Evolutionary conservation across 2,888 invertebrate species (phyloP), one percentile per base, ranked within the genome.

Genomic region (Pterostichus madidus): DNA sequence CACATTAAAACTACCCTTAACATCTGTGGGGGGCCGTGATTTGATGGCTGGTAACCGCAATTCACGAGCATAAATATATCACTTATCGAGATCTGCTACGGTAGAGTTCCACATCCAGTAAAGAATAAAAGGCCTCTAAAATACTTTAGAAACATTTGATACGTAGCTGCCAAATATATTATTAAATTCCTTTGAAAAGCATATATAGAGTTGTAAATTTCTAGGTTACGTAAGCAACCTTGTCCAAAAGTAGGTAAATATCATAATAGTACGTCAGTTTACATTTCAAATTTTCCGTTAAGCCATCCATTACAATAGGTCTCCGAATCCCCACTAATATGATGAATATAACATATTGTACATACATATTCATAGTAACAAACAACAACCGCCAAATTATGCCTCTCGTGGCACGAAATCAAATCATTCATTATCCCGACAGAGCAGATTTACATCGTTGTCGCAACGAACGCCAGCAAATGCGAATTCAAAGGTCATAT

Each of bases 301-400:
- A 64, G 13, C 56, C 24, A 56, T 15, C 15, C 13, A 56, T 64
- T 7, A 64, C 61, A 61, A 31, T 39, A 71, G 44, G 44, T 15
- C 44, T 17, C 68, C 68, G 39, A 56, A 17, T 71, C 17, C 39
- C 17, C 8, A 17, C 17, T 71, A 71, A 44, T 44, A 17, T 44
- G 68, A 15, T 44, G 68, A 68, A 68, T 71, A 71, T 44, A 71
- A 44, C 68, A 71, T 8, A 24, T 24, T 24, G 3, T 24, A 17
- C 44, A 71, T 71, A 44, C 46, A 71, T 71, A 71, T 71, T 71
- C 68, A 71, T 71, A 71, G 17, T 44, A 71, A 71, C 44, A 71
- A 71, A 71, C 68, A 71, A 71, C 68, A 71, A 71, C 15, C 24
- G 24, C 44, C 15, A 44, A 11, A 71, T 44, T 71, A 71, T 44